Evolutionary conservation across 2,113 vertebrate species (phyloP), one percentile per base, ranked within the genome.

Genomic region (Zosterops japonicus): DNA sequence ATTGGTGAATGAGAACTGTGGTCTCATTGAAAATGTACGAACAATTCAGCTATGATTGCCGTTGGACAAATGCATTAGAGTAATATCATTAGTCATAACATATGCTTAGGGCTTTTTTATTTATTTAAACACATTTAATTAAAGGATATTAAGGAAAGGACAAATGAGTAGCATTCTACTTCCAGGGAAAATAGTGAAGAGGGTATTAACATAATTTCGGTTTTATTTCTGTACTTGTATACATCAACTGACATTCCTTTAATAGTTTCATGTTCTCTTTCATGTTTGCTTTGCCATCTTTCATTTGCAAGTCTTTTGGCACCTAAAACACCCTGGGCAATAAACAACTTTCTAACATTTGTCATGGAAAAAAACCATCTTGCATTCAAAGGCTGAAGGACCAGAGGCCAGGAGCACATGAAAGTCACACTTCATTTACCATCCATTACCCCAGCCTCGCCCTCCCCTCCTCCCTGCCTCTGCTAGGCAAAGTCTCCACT

Each of bases 331-430:
- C 83, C 75, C 42, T 68, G 87, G 39, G 86, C 87, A 65, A 88
- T 59, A 80, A 96, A 92, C 39, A 90, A 68, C 69, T 90, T 79
- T 42, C 83, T 81, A 91, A 90, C 85, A 93, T 95, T 95, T 87
- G 49, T 96, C 87, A 91, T 61, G 29, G 33, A 23, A 56, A 68
- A 84, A 90, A 88, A 63, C n/a, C 23, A 0, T 36, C 39, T 65
- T 61, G 44, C 52, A 80, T 49, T 74, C 41, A n/a, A 49, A 69
- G 35, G 52, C 67, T 55, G 78, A 77, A 95, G 64, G 84, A 63
- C 22, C 71, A 94, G 96, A 84, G 75, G 94, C 90, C 90, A 92
- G 61, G 88, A 22, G 47, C 86, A 69, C 50, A 89, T 31, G 47
- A 84, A 81, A 84, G 89, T 75, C 93, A 88, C 83, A 86, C 36